These are phyloP conservation scores for Unio pictorum DNA, from an alignment of 2,888 invertebrate species.

Conservation along the genomic window DNA sequence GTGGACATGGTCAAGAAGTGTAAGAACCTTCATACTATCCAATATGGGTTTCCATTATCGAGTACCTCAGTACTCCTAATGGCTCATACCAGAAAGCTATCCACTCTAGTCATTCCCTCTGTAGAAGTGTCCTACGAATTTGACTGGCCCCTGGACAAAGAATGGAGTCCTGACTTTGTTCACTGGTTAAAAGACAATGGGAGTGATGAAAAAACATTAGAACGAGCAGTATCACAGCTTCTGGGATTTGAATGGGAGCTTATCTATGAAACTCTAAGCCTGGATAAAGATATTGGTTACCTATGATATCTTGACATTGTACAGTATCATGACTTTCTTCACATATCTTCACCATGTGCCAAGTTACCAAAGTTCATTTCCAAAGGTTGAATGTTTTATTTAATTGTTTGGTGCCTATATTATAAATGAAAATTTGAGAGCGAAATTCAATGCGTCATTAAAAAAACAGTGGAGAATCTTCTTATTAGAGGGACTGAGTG, in stretches of 20 bases:
- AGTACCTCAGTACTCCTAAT: constrained; percentile 43
- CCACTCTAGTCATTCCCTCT: constrained; percentile 33
- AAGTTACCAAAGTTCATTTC: too few species aligned
- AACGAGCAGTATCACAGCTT: constrained; percentile 35
- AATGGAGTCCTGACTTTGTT: constrained; percentile 30
- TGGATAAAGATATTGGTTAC: too few species aligned
- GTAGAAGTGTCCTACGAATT: constrained; percentile 48
- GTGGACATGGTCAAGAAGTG: constrained; percentile 40
- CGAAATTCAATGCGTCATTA: too few species aligned
- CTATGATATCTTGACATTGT: too few species aligned
- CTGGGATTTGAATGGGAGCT: constrained; percentile 40
- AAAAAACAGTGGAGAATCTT: too few species aligned
- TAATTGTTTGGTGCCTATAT: too few species aligned
- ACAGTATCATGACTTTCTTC: too few species aligned
- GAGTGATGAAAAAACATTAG: constrained; percentile 25
- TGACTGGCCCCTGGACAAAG: constrained; percentile 38
- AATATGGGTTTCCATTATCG: constrained; percentile 49
- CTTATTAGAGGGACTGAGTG: too few species aligned
- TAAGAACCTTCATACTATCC: constrained; percentile 29
- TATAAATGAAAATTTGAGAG: too few species aligned
- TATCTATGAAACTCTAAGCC: constrained; percentile 19
- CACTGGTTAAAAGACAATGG: constrained; percentile 33
- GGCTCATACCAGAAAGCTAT: constrained; percentile 38
- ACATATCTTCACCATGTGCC: too few species aligned
- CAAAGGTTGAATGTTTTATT: too few species aligned